These are phyloP conservation scores for Leptosomus discolor DNA, from an alignment of 2,113 vertebrate species.

Conservation along the genomic window DNA sequence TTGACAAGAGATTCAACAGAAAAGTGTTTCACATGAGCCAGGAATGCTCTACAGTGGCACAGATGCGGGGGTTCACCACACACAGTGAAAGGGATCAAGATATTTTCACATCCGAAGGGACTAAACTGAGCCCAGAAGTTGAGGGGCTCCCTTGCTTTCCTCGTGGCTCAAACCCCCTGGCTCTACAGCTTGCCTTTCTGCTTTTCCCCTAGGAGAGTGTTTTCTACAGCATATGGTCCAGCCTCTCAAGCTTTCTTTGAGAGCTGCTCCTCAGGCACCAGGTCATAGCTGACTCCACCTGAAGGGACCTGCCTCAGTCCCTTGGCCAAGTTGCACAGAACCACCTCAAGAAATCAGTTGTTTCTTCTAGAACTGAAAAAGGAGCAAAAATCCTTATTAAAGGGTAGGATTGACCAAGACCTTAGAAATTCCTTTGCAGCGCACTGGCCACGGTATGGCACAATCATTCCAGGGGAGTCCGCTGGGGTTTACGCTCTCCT, in stretches of 20 bases:
- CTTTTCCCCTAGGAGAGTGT: not conserved
- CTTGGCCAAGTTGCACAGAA: not conserved
- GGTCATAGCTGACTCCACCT: not conserved
- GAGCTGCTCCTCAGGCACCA: not conserved
- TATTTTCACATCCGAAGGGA: not conserved
- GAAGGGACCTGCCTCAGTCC: not conserved
- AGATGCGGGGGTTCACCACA: not conserved
- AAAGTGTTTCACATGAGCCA: rapidly evolving
- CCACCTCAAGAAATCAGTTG: not conserved
- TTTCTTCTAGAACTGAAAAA: not conserved
- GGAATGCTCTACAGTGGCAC: rapidly evolving
- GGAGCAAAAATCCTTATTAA: not conserved
- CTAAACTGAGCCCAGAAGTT: not conserved
- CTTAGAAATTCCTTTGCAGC: not conserved
- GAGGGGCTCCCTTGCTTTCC: not conserved
- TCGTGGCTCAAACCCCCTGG: not conserved
- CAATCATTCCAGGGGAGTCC: not conserved
- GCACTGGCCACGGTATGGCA: rapidly evolving
- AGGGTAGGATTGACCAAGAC: not conserved
- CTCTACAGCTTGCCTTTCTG: not conserved
- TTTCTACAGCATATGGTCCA: not conserved
- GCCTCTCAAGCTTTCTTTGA: not conserved
- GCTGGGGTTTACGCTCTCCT: not conserved
- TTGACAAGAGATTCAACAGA: not conserved
- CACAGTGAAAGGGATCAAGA: not conserved